phyloP scores from a whole-genome alignment of 2,888 invertebrate genomes.

The Apantesis nais region DNA sequence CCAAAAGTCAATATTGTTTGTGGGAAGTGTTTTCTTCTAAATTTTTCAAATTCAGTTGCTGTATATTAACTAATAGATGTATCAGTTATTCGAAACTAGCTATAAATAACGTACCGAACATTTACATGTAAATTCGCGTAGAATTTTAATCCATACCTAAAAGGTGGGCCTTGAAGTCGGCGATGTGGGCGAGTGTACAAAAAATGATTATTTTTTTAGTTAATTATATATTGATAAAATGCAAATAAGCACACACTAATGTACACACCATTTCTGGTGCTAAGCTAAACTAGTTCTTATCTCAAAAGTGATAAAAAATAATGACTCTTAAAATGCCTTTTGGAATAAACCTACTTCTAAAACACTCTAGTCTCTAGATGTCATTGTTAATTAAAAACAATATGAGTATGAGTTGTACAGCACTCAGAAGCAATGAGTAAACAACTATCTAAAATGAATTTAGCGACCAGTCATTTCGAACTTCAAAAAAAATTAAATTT shows the following conservation, averaged over 20 bases:
- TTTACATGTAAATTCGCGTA: slow-evolving; percentile 37
- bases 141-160: slow-evolving; percentile 36
- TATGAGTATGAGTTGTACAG: no score
- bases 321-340: neutral
- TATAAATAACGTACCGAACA: slow-evolving; percentile 34
- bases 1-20: neutral
- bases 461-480: neutral
- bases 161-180: slow-evolving; percentile 23
- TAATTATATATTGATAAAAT: slow-evolving; percentile 2
- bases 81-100: slow-evolving; percentile 21
- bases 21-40: neutral
- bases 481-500: neutral
- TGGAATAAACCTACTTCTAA: neutral
- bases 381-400: no score
- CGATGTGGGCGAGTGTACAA: slow-evolving; percentile 21
- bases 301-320: neutral
- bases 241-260: neutral
- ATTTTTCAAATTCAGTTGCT: slow-evolving; percentile 9
- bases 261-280: neutral
- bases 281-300: neutral
- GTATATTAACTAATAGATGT: slow-evolving; percentile 24
- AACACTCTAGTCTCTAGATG: neutral
- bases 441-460: no score
- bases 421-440: no score
- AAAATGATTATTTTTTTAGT: neutral